Percentiles rank a stretch among this genome's conserved stretches.
phyloP scores from a whole-genome alignment of 2,888 invertebrate genomes.

The Falcaria lacertinaria region DNA sequence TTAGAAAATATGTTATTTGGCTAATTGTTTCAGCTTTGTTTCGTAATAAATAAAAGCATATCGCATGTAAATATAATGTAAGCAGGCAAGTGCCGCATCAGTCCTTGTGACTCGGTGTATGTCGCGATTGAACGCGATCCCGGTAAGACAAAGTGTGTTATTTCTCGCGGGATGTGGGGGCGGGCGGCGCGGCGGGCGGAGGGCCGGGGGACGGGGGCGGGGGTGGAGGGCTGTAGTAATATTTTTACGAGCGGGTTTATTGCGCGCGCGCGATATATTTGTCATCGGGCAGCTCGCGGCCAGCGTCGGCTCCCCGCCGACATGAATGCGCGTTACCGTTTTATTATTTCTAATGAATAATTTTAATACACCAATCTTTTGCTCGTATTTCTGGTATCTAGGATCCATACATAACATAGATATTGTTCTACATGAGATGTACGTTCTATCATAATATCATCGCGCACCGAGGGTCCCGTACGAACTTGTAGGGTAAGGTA shows the following conservation, averaged over 20 bases:
- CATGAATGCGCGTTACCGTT: conserved; percentile 1
- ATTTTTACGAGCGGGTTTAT: conserved; percentile 72
- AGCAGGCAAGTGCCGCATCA: not conserved
- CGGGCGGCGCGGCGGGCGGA: conserved; percentile 17
- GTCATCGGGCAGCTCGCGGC: conserved; percentile 42
- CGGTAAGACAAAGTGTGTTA: conserved; percentile 74
- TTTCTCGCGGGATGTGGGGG: conserved; percentile 62
- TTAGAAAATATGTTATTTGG: no score
- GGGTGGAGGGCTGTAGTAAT: conserved; percentile 43
- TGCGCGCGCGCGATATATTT: conserved; percentile 70
- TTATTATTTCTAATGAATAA: conserved; percentile 3
- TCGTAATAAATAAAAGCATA: no score
- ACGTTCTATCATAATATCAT: no score
- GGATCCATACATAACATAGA: no score
- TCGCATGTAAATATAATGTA: no score
- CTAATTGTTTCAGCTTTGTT: no score
- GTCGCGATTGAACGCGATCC: conserved; percentile 60
- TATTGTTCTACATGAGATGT: no score
- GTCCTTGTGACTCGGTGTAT: conserved; percentile 5
- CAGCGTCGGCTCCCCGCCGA: conserved; percentile 3
- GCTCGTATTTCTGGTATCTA: no score
- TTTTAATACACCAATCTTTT: not conserved
- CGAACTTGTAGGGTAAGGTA: no score
- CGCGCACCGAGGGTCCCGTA: no score
- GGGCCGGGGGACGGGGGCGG: conserved; percentile 7